phyloP scores from a whole-genome alignment of 2,888 invertebrate species.

The Parnassius smintheus region DNA sequence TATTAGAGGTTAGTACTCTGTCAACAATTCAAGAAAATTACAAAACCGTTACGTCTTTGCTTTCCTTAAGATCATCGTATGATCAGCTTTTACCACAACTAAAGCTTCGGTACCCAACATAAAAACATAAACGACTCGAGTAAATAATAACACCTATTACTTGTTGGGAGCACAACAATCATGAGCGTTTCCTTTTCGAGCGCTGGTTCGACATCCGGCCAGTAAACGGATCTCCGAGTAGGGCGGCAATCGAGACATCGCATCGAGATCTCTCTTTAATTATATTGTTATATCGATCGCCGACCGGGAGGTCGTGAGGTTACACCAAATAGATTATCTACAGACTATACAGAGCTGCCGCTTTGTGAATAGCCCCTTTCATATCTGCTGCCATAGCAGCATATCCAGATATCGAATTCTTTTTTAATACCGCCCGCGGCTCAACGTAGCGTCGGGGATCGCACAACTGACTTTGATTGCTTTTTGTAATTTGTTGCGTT shows the following conservation, averaged over 20 bases:
- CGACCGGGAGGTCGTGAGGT: conserved; percentile 75
- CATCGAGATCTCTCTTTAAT: conserved; percentile 74
- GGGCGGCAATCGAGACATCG: conserved; percentile 33
- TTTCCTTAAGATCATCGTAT: conserved; percentile 12
- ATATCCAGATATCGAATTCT: conserved; percentile 53
- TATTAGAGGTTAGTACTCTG: conserved; percentile 1
- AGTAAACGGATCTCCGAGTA: conserved; percentile 45
- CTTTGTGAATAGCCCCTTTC: conserved; percentile 55
- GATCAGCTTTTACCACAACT: conserved; percentile 21
- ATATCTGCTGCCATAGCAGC: conserved; percentile 47
- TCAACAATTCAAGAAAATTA: conserved; percentile 13
- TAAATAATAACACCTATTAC: conserved; percentile 69
- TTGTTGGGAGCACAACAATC: conserved; percentile 62
- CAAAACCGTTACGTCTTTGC: conserved; percentile 21
- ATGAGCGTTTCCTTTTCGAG: conserved; percentile 65
- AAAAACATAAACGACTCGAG: conserved; percentile 39
- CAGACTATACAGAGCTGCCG: conserved; percentile 66
- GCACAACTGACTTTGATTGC: conserved; percentile 66
- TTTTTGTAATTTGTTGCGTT: conserved; percentile 61
- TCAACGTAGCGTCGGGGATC: conserved; percentile 39
- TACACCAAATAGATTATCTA: conserved; percentile 79
- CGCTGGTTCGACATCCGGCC: conserved; percentile 66
- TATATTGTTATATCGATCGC: conserved; percentile 75
- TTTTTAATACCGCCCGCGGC: conserved; percentile 49
- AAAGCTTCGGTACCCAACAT: conserved; percentile 31